Conservation (phyloP, 2,888 invertebrate genomes). For the Eledona agricola region DNA sequence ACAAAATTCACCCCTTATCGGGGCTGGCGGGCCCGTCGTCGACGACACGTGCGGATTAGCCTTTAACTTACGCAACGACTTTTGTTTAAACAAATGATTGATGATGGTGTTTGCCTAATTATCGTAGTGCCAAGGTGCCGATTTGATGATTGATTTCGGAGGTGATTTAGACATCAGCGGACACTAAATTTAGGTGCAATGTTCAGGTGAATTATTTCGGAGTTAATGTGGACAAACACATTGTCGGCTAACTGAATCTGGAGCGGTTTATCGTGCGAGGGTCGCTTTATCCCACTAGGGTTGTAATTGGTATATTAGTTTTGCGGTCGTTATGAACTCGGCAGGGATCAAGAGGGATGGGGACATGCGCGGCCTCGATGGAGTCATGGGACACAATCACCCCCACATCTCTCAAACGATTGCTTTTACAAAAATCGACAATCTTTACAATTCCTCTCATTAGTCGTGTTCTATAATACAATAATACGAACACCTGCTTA, state of each 20-base stretch:
- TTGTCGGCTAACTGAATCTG: conserved; percentile 38
- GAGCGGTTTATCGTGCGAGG: conserved; percentile 45
- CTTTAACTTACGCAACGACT: conserved; percentile 27
- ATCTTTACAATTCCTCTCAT: too few relatives aligned
- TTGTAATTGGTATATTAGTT: conserved; percentile 63
- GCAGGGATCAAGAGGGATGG: conserved; percentile 47
- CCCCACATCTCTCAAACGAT: too few relatives aligned
- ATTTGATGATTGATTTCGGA: conserved; percentile 15
- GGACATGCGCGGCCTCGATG: conserved; percentile 44
- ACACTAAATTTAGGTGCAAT: conserved; percentile 16
- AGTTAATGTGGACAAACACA: conserved; percentile 35
- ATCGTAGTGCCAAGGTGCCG: conserved; percentile 10
- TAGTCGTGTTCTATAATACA: too few relatives aligned
- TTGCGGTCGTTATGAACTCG: conserved; percentile 61
- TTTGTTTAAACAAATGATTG: conserved; percentile 38
- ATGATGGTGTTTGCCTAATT: conserved; percentile 13
- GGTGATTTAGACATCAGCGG: neutral
- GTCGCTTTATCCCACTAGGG: conserved; percentile 52
- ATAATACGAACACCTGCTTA: too few relatives aligned
- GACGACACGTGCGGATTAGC: conserved; percentile 36
- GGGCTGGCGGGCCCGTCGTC: conserved; percentile 21
- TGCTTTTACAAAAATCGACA: too few relatives aligned
- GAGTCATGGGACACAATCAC: too few relatives aligned
- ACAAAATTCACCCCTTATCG: conserved; percentile 34
- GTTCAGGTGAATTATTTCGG: conserved; percentile 26